Conservation (phyloP, 2,797 vertebrate species). For the Tapirus indicus region DNA sequence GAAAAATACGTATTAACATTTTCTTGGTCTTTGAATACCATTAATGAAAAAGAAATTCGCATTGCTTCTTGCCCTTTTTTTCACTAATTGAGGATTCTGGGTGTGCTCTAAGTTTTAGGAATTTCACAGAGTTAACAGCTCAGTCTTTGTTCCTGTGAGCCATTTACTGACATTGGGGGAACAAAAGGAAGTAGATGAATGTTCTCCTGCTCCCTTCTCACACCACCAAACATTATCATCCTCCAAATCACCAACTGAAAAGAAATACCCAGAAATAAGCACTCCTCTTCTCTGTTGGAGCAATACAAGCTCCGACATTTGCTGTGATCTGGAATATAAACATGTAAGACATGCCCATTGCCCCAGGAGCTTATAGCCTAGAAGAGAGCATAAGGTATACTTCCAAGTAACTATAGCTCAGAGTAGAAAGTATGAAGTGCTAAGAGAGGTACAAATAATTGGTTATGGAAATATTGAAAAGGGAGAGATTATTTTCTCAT, state of each 20-base stretch:
- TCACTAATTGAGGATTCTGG: neutral
- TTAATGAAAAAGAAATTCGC: neutral
- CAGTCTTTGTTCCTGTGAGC: neutral
- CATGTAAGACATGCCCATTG: too few relatives aligned
- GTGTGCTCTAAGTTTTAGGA: neutral
- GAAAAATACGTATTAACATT: neutral
- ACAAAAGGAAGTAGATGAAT: neutral
- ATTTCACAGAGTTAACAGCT: neutral
- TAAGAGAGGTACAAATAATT: neutral
- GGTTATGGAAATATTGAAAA: neutral
- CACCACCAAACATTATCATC: neutral
- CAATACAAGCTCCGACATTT: neutral
- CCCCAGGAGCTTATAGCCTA: neutral
- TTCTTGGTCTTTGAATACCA: neutral
- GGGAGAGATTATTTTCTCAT: neutral
- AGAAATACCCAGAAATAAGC: neutral
- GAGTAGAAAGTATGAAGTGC: neutral
- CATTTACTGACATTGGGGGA: neutral
- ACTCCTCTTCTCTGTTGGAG: neutral
- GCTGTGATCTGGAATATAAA: neutral
- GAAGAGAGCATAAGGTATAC: neutral
- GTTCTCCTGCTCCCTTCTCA: neutral
- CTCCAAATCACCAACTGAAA: neutral
- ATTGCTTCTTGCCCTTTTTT: neutral
- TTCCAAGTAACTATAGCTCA: neutral